Percentiles rank a stretch among this genome's conserved stretches.
Conservation (phyloP, 2,888 invertebrate species). For the Torymus aiolomorphi region DNA sequence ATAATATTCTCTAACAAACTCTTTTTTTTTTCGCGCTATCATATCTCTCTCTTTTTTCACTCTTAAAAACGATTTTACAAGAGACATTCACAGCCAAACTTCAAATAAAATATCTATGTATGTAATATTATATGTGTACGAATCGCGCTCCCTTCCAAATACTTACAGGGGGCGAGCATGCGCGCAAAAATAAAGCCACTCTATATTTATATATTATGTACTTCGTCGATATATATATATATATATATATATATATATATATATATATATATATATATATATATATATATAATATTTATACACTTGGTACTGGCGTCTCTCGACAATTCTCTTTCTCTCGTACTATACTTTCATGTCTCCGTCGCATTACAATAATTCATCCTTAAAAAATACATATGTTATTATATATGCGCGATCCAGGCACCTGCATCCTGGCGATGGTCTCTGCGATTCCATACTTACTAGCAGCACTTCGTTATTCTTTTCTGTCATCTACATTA, state of each 20-base stretch:
- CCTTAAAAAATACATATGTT: conserved; percentile 32
- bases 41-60: conserved; percentile 3
- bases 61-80: conserved; percentile 52
- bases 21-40: too few species aligned
- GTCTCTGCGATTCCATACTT: too few species aligned
- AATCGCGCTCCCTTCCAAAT: not conserved
- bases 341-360: conserved; percentile 29
- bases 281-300: too few species aligned
- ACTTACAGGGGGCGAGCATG: not conserved
- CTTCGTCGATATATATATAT: too few species aligned
- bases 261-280: too few species aligned
- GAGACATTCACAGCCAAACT: conserved; percentile 61
- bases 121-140: too few species aligned
- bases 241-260: too few species aligned
- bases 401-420: conserved; percentile 12
- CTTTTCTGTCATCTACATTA: not conserved
- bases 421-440: not conserved
- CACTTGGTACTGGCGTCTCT: not conserved
- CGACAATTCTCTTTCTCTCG: not conserved
- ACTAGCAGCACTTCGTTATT: too few species aligned
- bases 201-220: conserved; percentile 1
- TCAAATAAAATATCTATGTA: conserved; percentile 53
- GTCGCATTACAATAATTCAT: conserved; percentile 4
- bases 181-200: conserved; percentile 49
- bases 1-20: conserved; percentile 24